Evolutionary conservation across 2,113 vertebrate species (phyloP), one percentile per base, ranked within the genome.

Genomic region (Ardeotis arabs): DNA sequence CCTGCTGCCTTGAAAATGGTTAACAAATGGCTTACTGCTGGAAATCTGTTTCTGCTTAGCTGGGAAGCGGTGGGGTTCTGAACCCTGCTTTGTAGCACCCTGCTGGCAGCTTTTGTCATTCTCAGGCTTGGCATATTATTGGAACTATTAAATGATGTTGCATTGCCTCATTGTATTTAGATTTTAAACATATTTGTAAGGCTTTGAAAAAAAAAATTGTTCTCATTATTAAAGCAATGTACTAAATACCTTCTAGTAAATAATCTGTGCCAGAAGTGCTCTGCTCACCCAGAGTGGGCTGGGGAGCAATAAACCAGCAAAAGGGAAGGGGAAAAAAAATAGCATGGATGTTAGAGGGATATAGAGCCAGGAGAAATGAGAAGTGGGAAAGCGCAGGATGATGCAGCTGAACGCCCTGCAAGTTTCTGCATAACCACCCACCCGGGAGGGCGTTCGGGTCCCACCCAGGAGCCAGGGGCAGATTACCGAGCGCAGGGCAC

Each of bases 101-200:
- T 82, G 96, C 97, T 93, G 94, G 93, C 93, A 96, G 87, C 96
- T 95, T 96, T 97, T 96, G 94, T 96, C 91, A 96, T 96, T 96
- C 96, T 94, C 93, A 93, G 94, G 94, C 90, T 96, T 96, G 96
- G 96, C 96, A 97, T 85, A 94, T 91, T 96, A 92, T 73, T 95
- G 94, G 89, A 96, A 56, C 93, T 94, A 70, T 96, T 96, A 95
- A 97, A 93, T 28, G 91, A 91, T 96, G 89, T 70, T 77, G 97
- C 67, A 77, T 93, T 95, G 97, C 94, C 95, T 97, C 96, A 94
- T 96, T 97, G 95, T 97, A 63, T 96, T 96, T 93, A 96, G 95
- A 96, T 97, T 96, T 96, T 96, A 97, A 96, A 97, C 95, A 96
- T 97, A 95, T 97, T 97, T 97, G 90, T 89, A 93, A 91, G 88